phyloP scores from a whole-genome alignment of 2,888 invertebrate species.

The Cryptocephalus moraei region DNA sequence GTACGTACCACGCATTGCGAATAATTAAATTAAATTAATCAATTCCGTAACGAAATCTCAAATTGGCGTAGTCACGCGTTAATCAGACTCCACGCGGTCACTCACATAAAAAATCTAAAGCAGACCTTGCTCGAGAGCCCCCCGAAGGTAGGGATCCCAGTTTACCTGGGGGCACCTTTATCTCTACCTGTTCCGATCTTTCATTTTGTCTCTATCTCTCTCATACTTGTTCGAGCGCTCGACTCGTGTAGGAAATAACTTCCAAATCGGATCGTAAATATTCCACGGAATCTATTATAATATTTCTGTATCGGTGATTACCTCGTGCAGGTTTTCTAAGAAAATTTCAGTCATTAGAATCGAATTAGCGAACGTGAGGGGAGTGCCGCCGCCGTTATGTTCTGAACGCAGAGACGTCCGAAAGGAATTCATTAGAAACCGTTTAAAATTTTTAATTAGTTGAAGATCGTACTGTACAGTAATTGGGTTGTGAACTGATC shows the following conservation, averaged over 20 bases:
- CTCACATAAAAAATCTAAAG: too few species aligned
- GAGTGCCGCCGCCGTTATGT: too few species aligned
- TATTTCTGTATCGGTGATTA: not conserved
- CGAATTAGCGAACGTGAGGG: not conserved
- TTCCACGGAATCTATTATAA: not conserved
- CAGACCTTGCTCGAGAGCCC: constrained; percentile 2
- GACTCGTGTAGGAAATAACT: not conserved
- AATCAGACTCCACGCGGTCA: too few species aligned
- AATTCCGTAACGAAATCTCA: too few species aligned
- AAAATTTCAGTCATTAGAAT: not conserved
- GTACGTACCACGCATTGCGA: too few species aligned
- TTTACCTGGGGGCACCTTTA: constrained; percentile 33
- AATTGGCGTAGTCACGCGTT: too few species aligned
- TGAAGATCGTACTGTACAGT: too few species aligned
- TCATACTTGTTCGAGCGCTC: not conserved
- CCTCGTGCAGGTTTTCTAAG: not conserved
- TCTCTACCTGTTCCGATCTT: not conserved
- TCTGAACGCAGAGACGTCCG: too few species aligned
- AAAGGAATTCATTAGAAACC: too few species aligned
- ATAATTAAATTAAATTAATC: too few species aligned
- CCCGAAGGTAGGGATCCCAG: constrained; percentile 37
- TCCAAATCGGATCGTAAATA: not conserved
- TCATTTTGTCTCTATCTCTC: not conserved
- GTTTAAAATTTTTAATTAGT: too few species aligned
- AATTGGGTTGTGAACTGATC: too few species aligned